phyloP scores from a whole-genome alignment of 2,113 vertebrate genomes.

The Erinaceus europaeus region DNA sequence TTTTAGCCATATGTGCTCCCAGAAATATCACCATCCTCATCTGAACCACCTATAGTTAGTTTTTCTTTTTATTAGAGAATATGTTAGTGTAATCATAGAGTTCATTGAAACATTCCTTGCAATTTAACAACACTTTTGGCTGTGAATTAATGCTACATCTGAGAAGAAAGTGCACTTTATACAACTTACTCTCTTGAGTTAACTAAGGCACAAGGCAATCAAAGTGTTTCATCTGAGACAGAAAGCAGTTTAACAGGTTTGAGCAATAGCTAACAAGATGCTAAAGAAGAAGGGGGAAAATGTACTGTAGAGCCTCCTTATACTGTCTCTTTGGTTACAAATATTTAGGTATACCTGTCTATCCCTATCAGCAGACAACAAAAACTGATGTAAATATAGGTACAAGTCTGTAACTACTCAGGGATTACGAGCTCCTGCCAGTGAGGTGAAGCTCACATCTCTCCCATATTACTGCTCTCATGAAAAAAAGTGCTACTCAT shows the following conservation, averaged over 20 bases:
- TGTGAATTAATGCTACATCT: conserved; percentile 36
- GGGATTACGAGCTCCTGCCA: background rate
- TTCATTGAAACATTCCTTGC: conserved; percentile 26
- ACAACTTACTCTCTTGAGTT: conserved; percentile 33
- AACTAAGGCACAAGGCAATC: background rate
- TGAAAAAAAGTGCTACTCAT: conserved; percentile 6
- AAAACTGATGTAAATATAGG: conserved; percentile 1
- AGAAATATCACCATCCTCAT: too few relatives aligned
- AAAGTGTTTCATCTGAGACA: conserved; percentile 7
- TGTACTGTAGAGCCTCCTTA: background rate
- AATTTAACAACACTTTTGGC: conserved; percentile 15
- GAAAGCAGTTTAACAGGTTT: conserved; percentile 17
- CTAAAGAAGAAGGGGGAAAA: conserved; percentile 17
- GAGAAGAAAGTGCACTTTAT: conserved; percentile 35
- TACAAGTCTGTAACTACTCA: background rate
- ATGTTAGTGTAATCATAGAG: background rate
- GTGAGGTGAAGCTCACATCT: background rate
- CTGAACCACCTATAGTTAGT: too few relatives aligned
- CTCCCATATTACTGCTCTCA: background rate
- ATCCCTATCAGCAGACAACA: background rate
- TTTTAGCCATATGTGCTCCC: background rate
- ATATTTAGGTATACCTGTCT: conserved; percentile 1
- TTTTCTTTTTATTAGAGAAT: conserved; percentile 7
- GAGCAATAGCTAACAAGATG: background rate
- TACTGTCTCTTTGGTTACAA: background rate